Base-by-base conservation (phyloP, 2,797 vertebrate species). In the Diplodus puntazzo region DNA sequence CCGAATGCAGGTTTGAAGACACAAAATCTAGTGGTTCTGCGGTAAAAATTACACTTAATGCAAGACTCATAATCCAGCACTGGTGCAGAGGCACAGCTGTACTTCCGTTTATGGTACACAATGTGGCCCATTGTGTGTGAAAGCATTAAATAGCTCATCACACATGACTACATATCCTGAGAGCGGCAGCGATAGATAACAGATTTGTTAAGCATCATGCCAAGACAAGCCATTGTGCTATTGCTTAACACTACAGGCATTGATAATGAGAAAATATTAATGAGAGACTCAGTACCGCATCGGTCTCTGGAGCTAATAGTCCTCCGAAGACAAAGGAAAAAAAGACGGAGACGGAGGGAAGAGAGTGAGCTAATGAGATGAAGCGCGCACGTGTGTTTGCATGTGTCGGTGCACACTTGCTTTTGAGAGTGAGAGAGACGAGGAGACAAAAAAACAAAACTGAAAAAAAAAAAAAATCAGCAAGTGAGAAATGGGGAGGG, bases 261-360 rank as follows among this genome's bases (percentile, higher is more conserved):
- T 61, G 77, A 87, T 88, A 87, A 88, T 83, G 82, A 89, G 67
- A 83, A 91, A 84, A 92, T 85, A 90, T 86, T 85, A 91, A 91
- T 84, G 84, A 83, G 71, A 62, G 34, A 72, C 84, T 84, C 76
- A 68, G 69, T 43, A 58, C 72, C 12, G 48, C 81, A 65, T 73
- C 73, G 74, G 72, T 83, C 83, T 87, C 66, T 73, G 69, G 61
- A 77, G 83, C 75, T 87, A 84, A 88, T 55, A 83, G 74, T 83
- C 84, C 77, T 84, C 77, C 12, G 7, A 55, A 61, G 70, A 78
- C 43, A 18, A 81, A 74, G 58, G 66, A 83, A 84, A 83, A 84
- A 68, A 62, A 81, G 62, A 84, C 73, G 83, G 66, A 63, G 60
- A 84, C 43, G 66, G 79, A 86, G 77, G 27, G 34, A 34, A 34